Evolutionary conservation across 2,113 vertebrate genomes (phyloP), one percentile per base, ranked within the genome.

Genomic region (Ceyx melanurus): DNA sequence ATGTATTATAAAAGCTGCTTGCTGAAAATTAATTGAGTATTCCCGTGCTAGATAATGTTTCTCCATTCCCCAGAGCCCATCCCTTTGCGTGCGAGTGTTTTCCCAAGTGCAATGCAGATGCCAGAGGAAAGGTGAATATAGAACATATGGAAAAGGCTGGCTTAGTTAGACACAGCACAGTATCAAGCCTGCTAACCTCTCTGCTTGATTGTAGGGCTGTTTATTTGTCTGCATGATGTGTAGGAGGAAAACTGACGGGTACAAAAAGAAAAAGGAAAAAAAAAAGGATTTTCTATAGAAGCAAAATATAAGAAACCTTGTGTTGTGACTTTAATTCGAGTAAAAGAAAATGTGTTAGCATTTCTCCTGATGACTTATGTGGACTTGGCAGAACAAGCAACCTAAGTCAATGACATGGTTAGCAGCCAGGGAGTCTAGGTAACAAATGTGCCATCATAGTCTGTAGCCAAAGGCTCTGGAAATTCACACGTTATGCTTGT

Each of bases 51-150:
- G 94, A 96, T 96, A 95, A 94, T 93, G 92, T 96, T 96, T 96
- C 96, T 89, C 79, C 65, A 17, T 89, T 92, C 96, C 95, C 95
- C 73, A 93, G 95, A 95, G 95, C 94, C 94, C 96, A 88, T 93
- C 96, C 82, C 94, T 96, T 96, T 96, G 96, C 94, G 92, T 96
- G 96, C 88, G 82, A 95, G 91, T 92, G 56, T 96, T 95, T 94
- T 96, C 96, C 96, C 95, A 96, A 96, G 95, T 96, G 96, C 96
- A 94, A 91, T 91, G 89, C 96, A 96, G 94, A 96, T 96, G 96
- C 94, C 96, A 96, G 92, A 95, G 95, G 68, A 96, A 96, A 96
- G 96, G 96, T 96, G 96, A 96, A 96, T 95, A 95, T 86, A 74
- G 91, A 96, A 96, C 96, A 96, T 72, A 96, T 96, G 96, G 80